Evolutionary conservation across 2,888 invertebrate species (phyloP), one percentile per base, ranked within the genome.

Genomic region (Thecophora atra): DNA sequence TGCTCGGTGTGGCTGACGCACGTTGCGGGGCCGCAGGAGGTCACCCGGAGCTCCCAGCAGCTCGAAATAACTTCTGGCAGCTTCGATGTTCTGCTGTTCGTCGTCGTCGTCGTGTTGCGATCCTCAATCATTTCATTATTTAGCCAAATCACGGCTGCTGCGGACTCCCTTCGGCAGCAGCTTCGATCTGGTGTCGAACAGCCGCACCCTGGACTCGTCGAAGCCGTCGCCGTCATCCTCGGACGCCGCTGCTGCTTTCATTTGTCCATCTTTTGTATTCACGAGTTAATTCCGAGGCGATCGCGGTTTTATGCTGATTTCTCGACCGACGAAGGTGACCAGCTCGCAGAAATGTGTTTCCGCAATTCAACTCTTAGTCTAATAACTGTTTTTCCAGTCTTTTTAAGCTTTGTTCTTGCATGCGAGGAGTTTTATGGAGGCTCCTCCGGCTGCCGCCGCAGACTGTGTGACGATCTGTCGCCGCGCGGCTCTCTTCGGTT

Each of bases 121-220:
- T 58, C 44, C 26, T 68, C 58, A 42, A 44, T 68, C 68, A 58
- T 58, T 44, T 58, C 58, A 26, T 68, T 68, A 15, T 58, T 68
- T 26, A n/a, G 17, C 56, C 5, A 37, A 58, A 58, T 37, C 56
- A n/a, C n/a, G 37, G 67, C 30, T 37, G 67, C 26, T 56, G 56
- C 21, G 19, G 3, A 21, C 7, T 8, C 37, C 37, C 52, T 52
- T 51, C 52, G 11, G 24, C 19, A 17, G 26, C 7, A 13, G 65
- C 62, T 3, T n/a, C 19, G 28, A n/a, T 4, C 28, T 30, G 13
- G 13, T 19, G 15, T 19, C 19, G 30, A 28, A 17, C 47, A 47
- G 64, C 64, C 64, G 64, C 64, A 65, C 64, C 64, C 47, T 65
- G 24, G 19, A 15, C 13, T 11, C 47, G 13, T 47, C 47, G 17